Conservation (phyloP, 2,888 invertebrate genomes). For the Drosophila greeni region DNA sequence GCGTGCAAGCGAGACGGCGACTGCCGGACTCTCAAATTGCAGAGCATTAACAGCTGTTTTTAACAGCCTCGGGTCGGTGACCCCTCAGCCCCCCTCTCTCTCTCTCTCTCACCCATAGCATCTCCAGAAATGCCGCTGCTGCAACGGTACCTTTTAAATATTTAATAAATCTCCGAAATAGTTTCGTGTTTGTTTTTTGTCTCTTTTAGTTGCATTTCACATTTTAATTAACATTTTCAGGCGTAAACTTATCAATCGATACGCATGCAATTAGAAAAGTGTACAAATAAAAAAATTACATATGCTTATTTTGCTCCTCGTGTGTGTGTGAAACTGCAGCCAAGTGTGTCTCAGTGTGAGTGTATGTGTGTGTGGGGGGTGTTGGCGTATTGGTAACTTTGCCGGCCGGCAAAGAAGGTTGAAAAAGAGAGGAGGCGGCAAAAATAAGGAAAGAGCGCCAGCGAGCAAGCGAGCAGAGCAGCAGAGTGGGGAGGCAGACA, state of each 20-base stretch:
- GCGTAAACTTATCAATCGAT: conserved; percentile 64
- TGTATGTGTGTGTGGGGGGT: conserved; percentile 12
- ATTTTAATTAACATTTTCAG: conserved; percentile 74
- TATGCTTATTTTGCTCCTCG: conserved; percentile 31
- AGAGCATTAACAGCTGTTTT: conserved; percentile 15
- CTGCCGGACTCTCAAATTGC: conserved; percentile 1
- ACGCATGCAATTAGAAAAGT: conserved; percentile 64
- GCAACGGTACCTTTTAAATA: conserved; percentile 10
- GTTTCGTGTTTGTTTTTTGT: conserved; percentile 15
- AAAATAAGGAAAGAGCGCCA: conserved; percentile 7
- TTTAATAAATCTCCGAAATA: conserved; percentile 7
- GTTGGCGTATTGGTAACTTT: conserved; percentile 35
- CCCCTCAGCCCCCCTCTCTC: conserved; percentile 1
- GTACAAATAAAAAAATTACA: conserved; percentile 51
- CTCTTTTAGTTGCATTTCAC: conserved; percentile 55
- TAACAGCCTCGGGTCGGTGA: conserved; percentile 17
- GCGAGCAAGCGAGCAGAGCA: conserved; percentile 20
- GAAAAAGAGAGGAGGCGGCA: conserved; percentile 11
- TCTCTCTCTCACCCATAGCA: background rate
- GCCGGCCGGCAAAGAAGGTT: conserved; percentile 59
- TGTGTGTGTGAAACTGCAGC: conserved; percentile 29
- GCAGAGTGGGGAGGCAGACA: conserved; percentile 4
- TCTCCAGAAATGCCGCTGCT: conserved; percentile 8
- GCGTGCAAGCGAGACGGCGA: background rate
- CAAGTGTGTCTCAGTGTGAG: conserved; percentile 18